Conservation (phyloP, 2,888 invertebrate genomes). For the Caenorhabditis sp. region DNA sequence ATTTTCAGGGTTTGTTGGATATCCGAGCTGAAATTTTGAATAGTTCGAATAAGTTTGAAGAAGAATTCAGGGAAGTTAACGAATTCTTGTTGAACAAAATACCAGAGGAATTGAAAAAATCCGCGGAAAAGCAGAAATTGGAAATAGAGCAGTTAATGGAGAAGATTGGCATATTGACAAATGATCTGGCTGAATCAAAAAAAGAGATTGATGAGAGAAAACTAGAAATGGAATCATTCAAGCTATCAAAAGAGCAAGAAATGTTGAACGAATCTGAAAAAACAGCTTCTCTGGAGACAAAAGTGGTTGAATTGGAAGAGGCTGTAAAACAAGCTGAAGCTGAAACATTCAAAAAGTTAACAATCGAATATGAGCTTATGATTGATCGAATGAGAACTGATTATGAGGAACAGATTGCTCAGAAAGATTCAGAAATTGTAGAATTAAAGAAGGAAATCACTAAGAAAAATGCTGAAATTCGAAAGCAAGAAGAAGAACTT, state of each 20-base stretch:
- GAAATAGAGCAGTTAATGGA: background rate
- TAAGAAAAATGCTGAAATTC: constrained; percentile 36
- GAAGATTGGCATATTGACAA: background rate
- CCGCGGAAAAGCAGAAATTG: background rate
- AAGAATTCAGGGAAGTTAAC: constrained; percentile 14
- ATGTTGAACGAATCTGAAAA: background rate
- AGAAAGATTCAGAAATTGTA: constrained; percentile 42
- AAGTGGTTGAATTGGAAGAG: constrained; percentile 11
- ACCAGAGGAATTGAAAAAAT: background rate
- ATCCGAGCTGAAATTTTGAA: constrained; percentile 30
- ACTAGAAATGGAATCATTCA: background rate
- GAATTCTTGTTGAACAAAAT: background rate
- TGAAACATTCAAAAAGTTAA: constrained; percentile 46
- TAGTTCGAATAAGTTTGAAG: constrained; percentile 13
- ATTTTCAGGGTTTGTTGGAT: constrained; percentile 23
- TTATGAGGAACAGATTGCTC: constrained; percentile 11
- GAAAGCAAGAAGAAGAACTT: constrained; percentile 13
- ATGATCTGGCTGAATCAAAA: background rate
- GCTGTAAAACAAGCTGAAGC: constrained; percentile 18
- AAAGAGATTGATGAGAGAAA: background rate
- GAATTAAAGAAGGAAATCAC: constrained; percentile 42
- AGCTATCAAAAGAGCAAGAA: background rate
- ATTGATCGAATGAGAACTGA: constrained; percentile 35
- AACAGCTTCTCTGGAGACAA: background rate
- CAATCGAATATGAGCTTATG: constrained; percentile 51